phyloP scores from a whole-genome alignment of 2,113 vertebrate genomes.

The Salvelinus sp. region DNA sequence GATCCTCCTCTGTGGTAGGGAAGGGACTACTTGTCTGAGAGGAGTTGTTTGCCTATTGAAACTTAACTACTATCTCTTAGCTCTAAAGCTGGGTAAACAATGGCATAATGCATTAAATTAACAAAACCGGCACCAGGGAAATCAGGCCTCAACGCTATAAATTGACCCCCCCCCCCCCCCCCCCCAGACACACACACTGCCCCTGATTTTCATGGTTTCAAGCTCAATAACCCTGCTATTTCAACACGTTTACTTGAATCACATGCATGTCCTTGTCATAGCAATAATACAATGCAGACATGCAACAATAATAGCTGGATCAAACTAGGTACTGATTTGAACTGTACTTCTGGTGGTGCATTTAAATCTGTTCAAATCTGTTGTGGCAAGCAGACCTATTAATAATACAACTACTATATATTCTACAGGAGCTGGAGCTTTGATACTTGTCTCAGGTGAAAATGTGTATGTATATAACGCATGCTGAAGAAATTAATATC shows the following conservation, averaged over 20 bases:
- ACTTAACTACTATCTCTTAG: slow-evolving; percentile 10
- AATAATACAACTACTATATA: background rate
- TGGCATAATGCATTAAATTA: slow-evolving; percentile 64
- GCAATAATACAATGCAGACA: slow-evolving; percentile 6
- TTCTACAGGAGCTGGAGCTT: background rate
- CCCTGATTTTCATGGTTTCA: slow-evolving; percentile 58
- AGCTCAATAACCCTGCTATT: slow-evolving; percentile 57
- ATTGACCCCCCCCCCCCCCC: slow-evolving; percentile 24
- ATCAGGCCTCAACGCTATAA: slow-evolving; percentile 65
- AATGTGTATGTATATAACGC: background rate
- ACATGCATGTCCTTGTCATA: slow-evolving; percentile 22
- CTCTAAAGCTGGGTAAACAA: slow-evolving; percentile 48
- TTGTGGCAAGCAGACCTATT: background rate
- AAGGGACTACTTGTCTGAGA: slow-evolving; percentile 12
- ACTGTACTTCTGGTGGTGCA: background rate
- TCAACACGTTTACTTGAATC: slow-evolving; percentile 54
- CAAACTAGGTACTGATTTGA: background rate
- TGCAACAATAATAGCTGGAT: background rate
- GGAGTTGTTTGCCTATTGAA: slow-evolving; percentile 8
- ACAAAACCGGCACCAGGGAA: slow-evolving; percentile 62
- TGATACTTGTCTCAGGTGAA: background rate
- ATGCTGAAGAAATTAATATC: background rate
- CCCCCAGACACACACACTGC: slow-evolving; percentile 2
- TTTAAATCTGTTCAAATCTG: background rate
- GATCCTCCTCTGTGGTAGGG: slow-evolving; percentile 19